Base-by-base conservation (phyloP, 2,888 invertebrate species). In the Lasioglossum morio region DNA sequence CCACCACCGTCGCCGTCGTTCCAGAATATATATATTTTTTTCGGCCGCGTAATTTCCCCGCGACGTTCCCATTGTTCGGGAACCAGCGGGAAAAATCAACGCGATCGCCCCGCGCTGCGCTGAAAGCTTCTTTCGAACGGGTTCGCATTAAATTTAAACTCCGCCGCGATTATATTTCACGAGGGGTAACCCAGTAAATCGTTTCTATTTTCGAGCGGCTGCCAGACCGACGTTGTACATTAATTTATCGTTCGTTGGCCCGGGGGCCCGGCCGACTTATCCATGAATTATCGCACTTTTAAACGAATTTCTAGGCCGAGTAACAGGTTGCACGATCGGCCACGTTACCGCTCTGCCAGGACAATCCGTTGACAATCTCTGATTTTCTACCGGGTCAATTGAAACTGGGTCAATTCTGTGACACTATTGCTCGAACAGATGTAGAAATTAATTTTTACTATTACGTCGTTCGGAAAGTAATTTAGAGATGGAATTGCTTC, bases 211-310 rank as follows among this genome's bases (percentile, higher is more conserved):
- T 85, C 70, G 66, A 76, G 60, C 72, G 34, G 72, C 66, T 43
- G 85, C 77, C 76, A 72, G 85, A 4, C 70, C 43, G 40, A 7
- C 70, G 78, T 66, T 57, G 66, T 37, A 43, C 73, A 80, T 74
- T 77, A 63, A 87, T 84, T 88, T 79, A 85, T 87, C 60, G 78
- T 72, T 27, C 12, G 53, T 43, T 72, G 53, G 70, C 43, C 46
- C n/a, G 40, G 34, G 40, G 34, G 57, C 37, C 53, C 34, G 40
- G 57, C 70, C 80, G 79, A 84, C 79, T 88, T 82, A 81, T 87
- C 53, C 79, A 23, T 76, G 82, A 87, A 80, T 87, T 80, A 82
- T 85, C 76, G n/a, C 14, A 78, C 53, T 82, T 87, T 82, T 74
- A 77, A 70, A 82, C 82, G 82, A 77, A 87, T 82, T 85, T 75